A percentile compares a stretch with the other conserved stretches of the same genome.
phyloP scores from a whole-genome alignment of 1,140 invertebrate genomes.

The Dinoponera quadriceps region DNA sequence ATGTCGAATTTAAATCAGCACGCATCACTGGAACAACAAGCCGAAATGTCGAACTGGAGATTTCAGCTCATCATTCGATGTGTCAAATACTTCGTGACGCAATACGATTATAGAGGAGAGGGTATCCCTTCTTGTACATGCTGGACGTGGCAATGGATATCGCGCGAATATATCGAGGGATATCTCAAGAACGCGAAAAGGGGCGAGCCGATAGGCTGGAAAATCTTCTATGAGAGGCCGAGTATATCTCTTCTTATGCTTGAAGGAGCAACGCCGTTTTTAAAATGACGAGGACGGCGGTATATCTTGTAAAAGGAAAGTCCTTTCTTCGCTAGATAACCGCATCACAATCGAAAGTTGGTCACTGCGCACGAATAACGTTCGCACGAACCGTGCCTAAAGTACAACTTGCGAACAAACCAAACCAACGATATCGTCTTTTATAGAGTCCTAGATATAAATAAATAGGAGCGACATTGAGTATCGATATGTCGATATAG shows the following conservation, averaged over 20 bases:
- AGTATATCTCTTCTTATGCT: constrained; percentile 53
- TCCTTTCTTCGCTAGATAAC: constrained; percentile 9
- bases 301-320: neutral
- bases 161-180: neutral
- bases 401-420: too few species aligned
- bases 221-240: constrained; percentile 61
- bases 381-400: neutral
- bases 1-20: too few species aligned
- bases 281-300: neutral
- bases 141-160: neutral
- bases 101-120: neutral
- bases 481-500: too few species aligned
- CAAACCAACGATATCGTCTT: too few species aligned
- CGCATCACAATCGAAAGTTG: neutral
- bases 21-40: too few species aligned
- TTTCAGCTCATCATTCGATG: too few species aligned
- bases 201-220: constrained; percentile 63
- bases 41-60: too few species aligned
- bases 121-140: neutral
- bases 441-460: too few species aligned
- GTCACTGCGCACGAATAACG: neutral
- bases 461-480: too few species aligned
- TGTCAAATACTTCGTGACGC: too few species aligned
- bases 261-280: constrained; percentile 37
- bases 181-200: constrained; percentile 48